A percentile compares a stretch with the other conserved stretches of the same genome.
phyloP scores from a whole-genome alignment of 64 coral and sea anemone genomes.

The Astreopora myriophthalma region DNA sequence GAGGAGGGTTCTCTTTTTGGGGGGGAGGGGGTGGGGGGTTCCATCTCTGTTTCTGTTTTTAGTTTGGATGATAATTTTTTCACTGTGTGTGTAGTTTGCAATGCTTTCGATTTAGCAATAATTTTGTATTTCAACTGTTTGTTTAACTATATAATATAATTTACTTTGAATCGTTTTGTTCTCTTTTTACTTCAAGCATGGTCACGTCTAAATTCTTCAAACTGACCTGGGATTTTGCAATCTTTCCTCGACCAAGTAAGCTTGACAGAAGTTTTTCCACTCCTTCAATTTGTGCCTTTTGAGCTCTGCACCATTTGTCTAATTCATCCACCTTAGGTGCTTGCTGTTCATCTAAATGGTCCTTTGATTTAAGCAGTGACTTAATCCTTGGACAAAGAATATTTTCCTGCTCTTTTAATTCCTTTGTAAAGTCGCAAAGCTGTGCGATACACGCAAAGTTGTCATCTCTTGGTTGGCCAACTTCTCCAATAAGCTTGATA shows the following conservation, averaged over 20 bases:
- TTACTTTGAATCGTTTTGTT: not conserved
- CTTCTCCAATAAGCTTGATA: conserved; percentile 66
- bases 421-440: conserved; percentile 46
- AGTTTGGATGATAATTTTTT: too few relatives aligned
- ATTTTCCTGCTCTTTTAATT: conserved; percentile 43
- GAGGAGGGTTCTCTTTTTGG: too few relatives aligned
- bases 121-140: too few relatives aligned
- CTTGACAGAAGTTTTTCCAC: conserved; percentile 19
- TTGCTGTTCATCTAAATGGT: not conserved
- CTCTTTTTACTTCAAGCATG: not conserved
- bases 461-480: conserved; percentile 48
- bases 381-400: conserved; percentile 63
- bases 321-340: conserved; percentile 19
- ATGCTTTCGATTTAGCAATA: not conserved
- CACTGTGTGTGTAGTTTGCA: too few relatives aligned
- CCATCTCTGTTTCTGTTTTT: too few relatives aligned
- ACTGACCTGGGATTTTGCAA: not conserved
- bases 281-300: not conserved
- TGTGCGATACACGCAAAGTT: conserved; percentile 41
- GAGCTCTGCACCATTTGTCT: not conserved
- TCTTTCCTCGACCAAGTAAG: conserved; percentile 29
- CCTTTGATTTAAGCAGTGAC: not conserved
- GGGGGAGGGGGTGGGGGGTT: too few relatives aligned
- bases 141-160: not conserved
- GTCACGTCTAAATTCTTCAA: not conserved